Evolutionary conservation across 2,797 vertebrate genomes (phyloP), one percentile per base, ranked within the genome.

Genomic region (Telmatherina bonti): DNA sequence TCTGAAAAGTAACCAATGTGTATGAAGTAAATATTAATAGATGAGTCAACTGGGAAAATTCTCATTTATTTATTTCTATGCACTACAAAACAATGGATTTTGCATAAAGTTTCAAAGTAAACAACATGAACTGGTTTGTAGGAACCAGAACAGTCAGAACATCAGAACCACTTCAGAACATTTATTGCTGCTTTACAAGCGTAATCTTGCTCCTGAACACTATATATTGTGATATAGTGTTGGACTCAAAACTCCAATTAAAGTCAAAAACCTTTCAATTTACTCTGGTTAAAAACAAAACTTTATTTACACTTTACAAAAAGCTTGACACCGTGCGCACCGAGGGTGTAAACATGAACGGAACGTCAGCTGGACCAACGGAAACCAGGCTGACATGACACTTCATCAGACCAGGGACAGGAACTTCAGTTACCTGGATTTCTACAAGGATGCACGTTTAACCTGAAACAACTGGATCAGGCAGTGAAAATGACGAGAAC

Each of bases 131-230:
- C 69, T 60, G 24, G 49, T 62, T 74, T 18, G 49, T 74, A 47
- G 3, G 77, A 81, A 77, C 4, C 57, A 77, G 41, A 75, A 41
- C 3, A 24, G 56, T 59, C 58, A 43, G 33, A 71, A 60, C 54
- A 29, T 36, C 24, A 27, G 56, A 67, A 68, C 18, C 18, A 7
- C 18, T 10, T 51, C 53, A 74, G 71, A 59, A 70, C 77, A 59
- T 62, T 89, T 93, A 94, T 94, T 94, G 93, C 93, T 93, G 31
- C 74, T 26, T 82, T 69, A 79, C 60, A 74, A 53, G 68, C 69
- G 74, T 27, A 72, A 70, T 87, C 83, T 92, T 93, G 88, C 87
- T 87, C 84, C n/a, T n/a, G n/a, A n/a, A n/a, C n/a, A n/a, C n/a
- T n/a, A n/a, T n/a, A n/a, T n/a, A n/a, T n/a, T n/a, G n/a, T n/a